Conservation (phyloP, 1,140 invertebrate species). For the Macrobrachium rosenbergii region DNA sequence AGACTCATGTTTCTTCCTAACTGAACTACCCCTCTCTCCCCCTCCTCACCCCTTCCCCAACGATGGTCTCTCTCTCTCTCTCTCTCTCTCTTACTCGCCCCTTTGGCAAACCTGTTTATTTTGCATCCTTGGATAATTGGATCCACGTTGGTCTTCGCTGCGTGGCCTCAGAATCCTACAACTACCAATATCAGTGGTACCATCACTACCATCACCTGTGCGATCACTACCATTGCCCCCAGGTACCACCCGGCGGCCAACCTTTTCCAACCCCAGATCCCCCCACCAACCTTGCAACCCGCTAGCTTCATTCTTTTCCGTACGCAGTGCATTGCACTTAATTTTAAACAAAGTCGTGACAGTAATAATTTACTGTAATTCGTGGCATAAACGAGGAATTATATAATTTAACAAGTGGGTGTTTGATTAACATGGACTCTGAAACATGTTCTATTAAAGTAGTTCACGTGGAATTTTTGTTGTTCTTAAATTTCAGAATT, state of each 20-base stretch:
- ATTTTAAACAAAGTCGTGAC: too few relatives aligned
- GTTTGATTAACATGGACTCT: too few relatives aligned
- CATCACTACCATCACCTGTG: neutral
- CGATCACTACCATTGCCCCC: neutral
- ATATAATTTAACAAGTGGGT: too few relatives aligned
- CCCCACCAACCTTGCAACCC: too few relatives aligned
- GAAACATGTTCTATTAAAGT: too few relatives aligned
- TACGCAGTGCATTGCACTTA: too few relatives aligned
- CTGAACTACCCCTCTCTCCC: neutral
- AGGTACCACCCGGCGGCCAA: neutral
- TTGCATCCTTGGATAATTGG: neutral
- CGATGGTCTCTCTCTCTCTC: neutral
- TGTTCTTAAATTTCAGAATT: too few relatives aligned
- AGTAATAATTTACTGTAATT: too few relatives aligned
- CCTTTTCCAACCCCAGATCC: neutral
- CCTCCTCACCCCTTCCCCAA: neutral
- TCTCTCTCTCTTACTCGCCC: constrained; percentile 15
- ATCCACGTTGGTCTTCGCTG: neutral
- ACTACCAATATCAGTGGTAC: neutral
- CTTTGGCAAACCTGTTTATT: neutral
- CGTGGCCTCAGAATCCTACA: neutral
- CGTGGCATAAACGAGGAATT: too few relatives aligned
- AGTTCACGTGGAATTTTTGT: too few relatives aligned
- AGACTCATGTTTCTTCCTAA: too few relatives aligned
- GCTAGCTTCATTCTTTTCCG: too few relatives aligned